Percentiles rank a stretch among this genome's conserved stretches.
Conservation (phyloP, 2,797 vertebrate genomes). For the Pampus argenteus region DNA sequence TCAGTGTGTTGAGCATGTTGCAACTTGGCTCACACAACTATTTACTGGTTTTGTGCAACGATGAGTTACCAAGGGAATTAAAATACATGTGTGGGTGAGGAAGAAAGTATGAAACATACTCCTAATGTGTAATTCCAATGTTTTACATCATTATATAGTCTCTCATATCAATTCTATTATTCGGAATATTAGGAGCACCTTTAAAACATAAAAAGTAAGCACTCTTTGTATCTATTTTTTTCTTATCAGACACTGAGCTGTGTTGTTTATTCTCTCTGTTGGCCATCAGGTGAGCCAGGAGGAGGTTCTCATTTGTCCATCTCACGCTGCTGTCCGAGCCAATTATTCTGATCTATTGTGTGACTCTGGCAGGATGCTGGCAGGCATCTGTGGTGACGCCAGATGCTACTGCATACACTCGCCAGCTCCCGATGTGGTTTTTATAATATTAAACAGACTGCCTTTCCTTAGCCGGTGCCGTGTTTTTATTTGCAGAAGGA, state of each 20-base stretch:
- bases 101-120: too few relatives aligned
- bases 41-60: background rate
- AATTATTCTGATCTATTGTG: slow-evolving; percentile 77
- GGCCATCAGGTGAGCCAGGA: slow-evolving; percentile 75
- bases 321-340: slow-evolving; percentile 73
- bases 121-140: background rate
- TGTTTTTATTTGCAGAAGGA: slow-evolving; percentile 53
- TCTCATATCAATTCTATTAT: background rate
- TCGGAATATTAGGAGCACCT: background rate
- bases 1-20: background rate
- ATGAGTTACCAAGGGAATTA: background rate
- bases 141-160: background rate
- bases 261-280: slow-evolving; percentile 41
- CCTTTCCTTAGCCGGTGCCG: slow-evolving; percentile 44
- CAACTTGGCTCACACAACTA: background rate
- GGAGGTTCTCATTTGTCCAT: slow-evolving; percentile 78
- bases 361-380: too few relatives aligned
- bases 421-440: slow-evolving; percentile 65
- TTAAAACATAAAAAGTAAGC: slow-evolving; percentile 1
- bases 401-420: slow-evolving; percentile 76
- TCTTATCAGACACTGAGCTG: slow-evolving; percentile 44
- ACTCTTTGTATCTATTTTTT: background rate
- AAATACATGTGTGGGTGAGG: too few relatives aligned
- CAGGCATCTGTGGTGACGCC: slow-evolving; percentile 70
- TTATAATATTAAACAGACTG: slow-evolving; percentile 75